phyloP scores from a whole-genome alignment of 2,113 vertebrate genomes.

The Elachura formosa region DNA sequence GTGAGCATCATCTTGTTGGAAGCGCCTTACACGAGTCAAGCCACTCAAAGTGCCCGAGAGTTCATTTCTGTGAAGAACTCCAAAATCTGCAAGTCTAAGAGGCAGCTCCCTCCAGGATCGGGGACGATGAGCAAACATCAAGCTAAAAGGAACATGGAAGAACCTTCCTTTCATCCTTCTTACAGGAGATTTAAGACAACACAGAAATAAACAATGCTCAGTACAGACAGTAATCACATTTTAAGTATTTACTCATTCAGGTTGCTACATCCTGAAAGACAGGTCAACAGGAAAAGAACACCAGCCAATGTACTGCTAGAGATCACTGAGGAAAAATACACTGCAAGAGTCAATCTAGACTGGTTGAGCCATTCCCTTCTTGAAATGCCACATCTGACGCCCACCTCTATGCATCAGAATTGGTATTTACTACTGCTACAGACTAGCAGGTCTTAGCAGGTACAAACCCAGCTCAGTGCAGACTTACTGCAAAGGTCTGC shows the following conservation, averaged over 20 bases:
- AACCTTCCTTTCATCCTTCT: background rate
- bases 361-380: background rate
- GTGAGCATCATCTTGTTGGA: constrained; percentile 96
- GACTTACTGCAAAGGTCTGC: background rate
- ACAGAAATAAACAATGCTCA: background rate
- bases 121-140: constrained; percentile 91
- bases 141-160: constrained; percentile 58
- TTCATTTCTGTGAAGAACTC: constrained; percentile 92
- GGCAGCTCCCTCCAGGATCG: constrained; percentile 95
- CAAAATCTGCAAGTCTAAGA: constrained; percentile 90
- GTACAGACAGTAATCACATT: background rate
- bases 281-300: background rate
- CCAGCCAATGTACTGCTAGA: background rate
- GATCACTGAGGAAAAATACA: background rate
- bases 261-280: background rate
- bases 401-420: background rate
- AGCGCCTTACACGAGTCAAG: constrained; percentile 87
- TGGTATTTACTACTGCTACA: background rate
- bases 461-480: background rate
- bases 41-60: constrained; percentile 87
- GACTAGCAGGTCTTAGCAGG: background rate
- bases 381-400: background rate
- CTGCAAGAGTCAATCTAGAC: background rate
- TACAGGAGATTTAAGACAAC: background rate
- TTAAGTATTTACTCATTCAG: background rate